A percentile compares a stretch with the other conserved stretches of the same genome.
These are phyloP conservation scores for Molorchus minor DNA, from an alignment of 2,888 invertebrate species.

Conservation along the genomic window DNA sequence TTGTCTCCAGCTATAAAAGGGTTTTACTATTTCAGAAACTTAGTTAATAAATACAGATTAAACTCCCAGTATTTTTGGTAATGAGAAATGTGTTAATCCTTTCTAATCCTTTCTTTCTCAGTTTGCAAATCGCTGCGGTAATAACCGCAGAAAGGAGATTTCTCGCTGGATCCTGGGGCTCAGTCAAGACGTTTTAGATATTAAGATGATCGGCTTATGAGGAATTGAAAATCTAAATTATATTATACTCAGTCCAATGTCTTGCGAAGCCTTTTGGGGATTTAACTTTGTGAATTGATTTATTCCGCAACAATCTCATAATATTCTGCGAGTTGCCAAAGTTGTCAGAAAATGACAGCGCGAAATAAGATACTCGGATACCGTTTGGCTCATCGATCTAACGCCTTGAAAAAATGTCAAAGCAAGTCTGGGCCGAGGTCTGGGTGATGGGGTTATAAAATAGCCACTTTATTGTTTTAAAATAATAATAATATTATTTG, in stretches of 20 bases:
- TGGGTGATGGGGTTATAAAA: too few species aligned
- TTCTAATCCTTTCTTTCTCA: constrained; percentile 21
- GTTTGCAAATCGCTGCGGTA: constrained; percentile 26
- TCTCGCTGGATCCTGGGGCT: constrained; percentile 1
- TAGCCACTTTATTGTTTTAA: too few species aligned
- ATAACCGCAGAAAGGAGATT: constrained; percentile 17
- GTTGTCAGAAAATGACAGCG: too few species aligned
- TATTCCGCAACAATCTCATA: neutral
- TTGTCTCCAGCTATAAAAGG: neutral
- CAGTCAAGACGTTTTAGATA: constrained; percentile 25
- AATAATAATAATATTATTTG: too few species aligned
- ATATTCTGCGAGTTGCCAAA: neutral
- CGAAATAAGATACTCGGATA: too few species aligned
- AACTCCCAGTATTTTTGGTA: constrained; percentile 19
- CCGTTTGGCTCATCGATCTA: too few species aligned
- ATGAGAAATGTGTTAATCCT: constrained; percentile 26
- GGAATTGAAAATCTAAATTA: constrained; percentile 31
- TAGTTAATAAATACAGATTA: constrained; percentile 14
- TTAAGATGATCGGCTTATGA: constrained; percentile 33
- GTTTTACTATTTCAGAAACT: neutral
- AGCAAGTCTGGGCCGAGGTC: too few species aligned
- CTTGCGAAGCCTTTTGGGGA: constrained; percentile 12
- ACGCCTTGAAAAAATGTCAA: too few species aligned
- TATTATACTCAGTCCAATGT: constrained; percentile 28
- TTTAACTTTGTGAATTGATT: constrained; percentile 21